A percentile compares a stretch with the other conserved stretches of the same genome.
Evolutionary conservation across 2,797 vertebrate genomes (phyloP).

Genomic region (Fringilla coelebs): DNA sequence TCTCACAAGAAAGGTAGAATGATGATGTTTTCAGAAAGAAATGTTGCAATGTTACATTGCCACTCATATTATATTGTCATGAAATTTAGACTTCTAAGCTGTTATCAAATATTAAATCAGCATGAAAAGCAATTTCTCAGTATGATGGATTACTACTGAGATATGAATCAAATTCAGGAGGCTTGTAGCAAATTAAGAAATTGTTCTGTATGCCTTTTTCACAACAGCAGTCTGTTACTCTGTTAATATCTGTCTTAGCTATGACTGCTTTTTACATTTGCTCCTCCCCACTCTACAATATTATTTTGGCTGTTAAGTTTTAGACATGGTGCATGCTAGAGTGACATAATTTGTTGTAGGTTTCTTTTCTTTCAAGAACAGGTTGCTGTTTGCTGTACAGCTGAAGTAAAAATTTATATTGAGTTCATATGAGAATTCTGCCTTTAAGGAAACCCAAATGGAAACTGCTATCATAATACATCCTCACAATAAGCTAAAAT

Average conservation of each 20-base stretch:
- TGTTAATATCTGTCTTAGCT: neutral
- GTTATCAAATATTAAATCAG: conserved; percentile 12
- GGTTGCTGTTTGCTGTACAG: neutral
- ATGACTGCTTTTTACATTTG: neutral
- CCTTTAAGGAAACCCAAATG: neutral
- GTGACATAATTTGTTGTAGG: neutral
- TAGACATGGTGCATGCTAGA: neutral
- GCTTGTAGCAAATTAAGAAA: neutral
- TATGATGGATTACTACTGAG: conserved; percentile 2
- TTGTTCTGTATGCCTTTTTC: neutral
- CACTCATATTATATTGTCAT: neutral
- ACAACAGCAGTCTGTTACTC: neutral
- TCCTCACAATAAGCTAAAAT: neutral
- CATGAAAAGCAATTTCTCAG: conserved; percentile 16
- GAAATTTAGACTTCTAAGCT: neutral
- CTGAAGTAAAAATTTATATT: neutral
- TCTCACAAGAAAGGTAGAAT: neutral
- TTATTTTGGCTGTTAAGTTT: neutral
- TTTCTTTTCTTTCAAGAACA: neutral
- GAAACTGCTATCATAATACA: neutral
- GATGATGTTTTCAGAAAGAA: neutral
- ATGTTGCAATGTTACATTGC: neutral
- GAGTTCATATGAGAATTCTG: neutral
- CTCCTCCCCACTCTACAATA: neutral
- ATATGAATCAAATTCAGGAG: neutral